These are phyloP conservation scores for Piliocolobus tephrosceles DNA, from an alignment of 2,113 vertebrate genomes.

Conservation along the genomic window DNA sequence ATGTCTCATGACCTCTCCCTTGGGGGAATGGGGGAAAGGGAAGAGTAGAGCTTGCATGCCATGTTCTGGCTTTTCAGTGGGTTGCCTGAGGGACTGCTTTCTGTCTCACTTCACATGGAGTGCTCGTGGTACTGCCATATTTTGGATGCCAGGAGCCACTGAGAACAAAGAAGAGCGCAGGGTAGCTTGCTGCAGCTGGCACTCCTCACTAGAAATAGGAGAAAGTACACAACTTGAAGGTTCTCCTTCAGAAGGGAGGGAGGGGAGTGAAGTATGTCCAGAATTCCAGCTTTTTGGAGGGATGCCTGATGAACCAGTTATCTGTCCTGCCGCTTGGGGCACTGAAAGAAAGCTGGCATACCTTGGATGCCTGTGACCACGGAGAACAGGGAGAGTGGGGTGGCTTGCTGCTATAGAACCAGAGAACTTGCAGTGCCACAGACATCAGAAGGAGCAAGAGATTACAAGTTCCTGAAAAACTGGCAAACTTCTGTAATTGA, in stretches of 20 bases:
- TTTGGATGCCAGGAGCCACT: neutral
- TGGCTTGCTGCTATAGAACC: neutral
- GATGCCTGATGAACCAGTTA: neutral
- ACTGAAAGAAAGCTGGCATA: neutral
- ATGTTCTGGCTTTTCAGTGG: neutral
- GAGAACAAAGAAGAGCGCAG: neutral
- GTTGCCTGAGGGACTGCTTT: neutral
- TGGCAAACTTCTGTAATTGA: neutral
- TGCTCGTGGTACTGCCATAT: neutral
- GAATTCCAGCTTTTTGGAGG: neutral
- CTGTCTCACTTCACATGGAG: neutral
- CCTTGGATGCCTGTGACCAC: neutral
- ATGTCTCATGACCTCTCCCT: neutral
- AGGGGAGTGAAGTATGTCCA: neutral
- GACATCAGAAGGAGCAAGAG: neutral
- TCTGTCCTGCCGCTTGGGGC: neutral
- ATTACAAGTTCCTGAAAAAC: neutral
- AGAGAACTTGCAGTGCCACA: neutral
- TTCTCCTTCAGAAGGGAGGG: neutral
- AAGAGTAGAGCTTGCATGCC: no score
- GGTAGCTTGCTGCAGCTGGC: neutral
- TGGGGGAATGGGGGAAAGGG: neutral
- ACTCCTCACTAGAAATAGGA: neutral
- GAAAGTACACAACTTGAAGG: neutral
- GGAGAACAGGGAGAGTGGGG: neutral